Conservation (phyloP, 2,113 vertebrate genomes). For the Callorhinus ursinus region DNA sequence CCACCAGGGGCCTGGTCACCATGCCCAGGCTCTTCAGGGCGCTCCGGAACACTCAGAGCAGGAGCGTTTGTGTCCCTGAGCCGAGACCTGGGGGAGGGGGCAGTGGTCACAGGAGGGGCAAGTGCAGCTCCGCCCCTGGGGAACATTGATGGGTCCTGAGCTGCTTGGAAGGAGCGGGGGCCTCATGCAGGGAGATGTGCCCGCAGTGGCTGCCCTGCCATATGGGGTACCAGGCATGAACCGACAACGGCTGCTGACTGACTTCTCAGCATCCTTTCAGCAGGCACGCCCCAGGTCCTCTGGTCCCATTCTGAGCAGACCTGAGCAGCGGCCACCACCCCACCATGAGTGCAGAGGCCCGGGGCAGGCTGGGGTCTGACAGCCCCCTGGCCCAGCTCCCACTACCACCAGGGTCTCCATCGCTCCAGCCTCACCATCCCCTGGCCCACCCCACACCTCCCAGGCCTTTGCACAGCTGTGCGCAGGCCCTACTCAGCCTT, state of each 20-base stretch:
- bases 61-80: background rate
- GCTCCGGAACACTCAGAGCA: background rate
- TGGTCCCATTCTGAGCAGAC: background rate
- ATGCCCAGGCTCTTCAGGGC: background rate
- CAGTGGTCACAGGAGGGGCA: background rate
- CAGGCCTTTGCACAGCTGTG: background rate
- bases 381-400: no score
- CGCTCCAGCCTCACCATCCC: background rate
- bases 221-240: fast-evolving
- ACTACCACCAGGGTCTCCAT: background rate
- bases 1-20: no score
- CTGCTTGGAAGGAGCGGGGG: background rate
- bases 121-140: background rate
- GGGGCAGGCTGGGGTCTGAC: no score
- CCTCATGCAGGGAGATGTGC: background rate
- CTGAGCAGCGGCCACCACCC: no score
- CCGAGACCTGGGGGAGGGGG: background rate
- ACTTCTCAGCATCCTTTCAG: background rate
- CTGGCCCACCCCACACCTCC: background rate
- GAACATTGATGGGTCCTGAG: fast-evolving
- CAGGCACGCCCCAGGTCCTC: background rate
- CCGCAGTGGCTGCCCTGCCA: no score
- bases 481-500: no score
- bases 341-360: background rate
- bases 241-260: fast-evolving